These are phyloP conservation scores for Enteromius trimaculatus DNA, from an alignment of 2,797 vertebrate genomes.

Conservation along the genomic window DNA sequence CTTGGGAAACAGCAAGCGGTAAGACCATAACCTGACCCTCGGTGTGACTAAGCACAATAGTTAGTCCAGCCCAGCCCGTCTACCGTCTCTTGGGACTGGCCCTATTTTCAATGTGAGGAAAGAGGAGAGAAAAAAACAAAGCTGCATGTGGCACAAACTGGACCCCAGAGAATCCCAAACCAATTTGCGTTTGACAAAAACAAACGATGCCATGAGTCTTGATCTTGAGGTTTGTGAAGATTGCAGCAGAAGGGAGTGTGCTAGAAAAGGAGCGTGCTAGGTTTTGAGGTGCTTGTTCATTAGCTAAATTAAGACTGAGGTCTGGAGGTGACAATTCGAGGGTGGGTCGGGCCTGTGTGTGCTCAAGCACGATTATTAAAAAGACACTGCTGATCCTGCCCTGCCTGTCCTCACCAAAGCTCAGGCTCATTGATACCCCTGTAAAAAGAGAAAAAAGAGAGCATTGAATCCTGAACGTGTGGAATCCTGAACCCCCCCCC, in stretches of 20 bases:
- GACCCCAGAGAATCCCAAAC: slow-evolving; percentile 71
- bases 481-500: too few species aligned
- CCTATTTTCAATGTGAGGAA: slow-evolving; percentile 75
- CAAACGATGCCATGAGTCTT: slow-evolving; percentile 64
- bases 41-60: slow-evolving; percentile 71
- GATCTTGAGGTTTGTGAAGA: slow-evolving; percentile 58
- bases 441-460: slow-evolving; percentile 30
- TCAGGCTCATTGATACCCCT: slow-evolving; percentile 61
- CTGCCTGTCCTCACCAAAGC: slow-evolving; percentile 49
- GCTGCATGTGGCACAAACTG: slow-evolving; percentile 68
- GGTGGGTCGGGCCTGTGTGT: slow-evolving; percentile 40
- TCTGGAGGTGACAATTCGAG: slow-evolving; percentile 67
- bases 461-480: slow-evolving; percentile 30
- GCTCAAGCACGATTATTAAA: slow-evolving; percentile 53
- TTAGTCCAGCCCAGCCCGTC: slow-evolving; percentile 63
- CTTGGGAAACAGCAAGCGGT: slow-evolving; percentile 56
- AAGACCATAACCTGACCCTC: slow-evolving; percentile 64
- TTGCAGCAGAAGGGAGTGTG: slow-evolving; percentile 57
- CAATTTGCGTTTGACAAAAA: slow-evolving; percentile 69
- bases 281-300: slow-evolving; percentile 65
- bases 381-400: slow-evolving; percentile 19
- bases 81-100: slow-evolving; percentile 66
- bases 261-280: slow-evolving; percentile 59
- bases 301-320: slow-evolving; percentile 61
- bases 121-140: slow-evolving; percentile 67